Percentiles rank a stretch among this genome's conserved stretches.
Conservation (phyloP, 2,888 invertebrate genomes). For the Meloe dianella region DNA sequence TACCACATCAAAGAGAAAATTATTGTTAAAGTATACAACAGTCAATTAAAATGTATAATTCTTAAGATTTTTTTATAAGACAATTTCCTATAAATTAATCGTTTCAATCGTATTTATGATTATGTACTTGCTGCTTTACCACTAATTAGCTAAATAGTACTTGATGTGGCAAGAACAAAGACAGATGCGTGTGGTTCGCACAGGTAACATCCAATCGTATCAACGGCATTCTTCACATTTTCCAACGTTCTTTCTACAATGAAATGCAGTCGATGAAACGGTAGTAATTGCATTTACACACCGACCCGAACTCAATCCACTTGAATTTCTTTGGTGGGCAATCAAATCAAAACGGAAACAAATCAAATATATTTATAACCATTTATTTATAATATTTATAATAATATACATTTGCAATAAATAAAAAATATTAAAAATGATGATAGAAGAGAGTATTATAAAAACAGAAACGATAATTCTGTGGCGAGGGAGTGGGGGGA, state of each 20-base stretch:
- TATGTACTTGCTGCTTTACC: no score
- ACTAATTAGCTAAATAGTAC: no score
- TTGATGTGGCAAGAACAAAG: neutral
- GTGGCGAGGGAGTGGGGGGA: no score
- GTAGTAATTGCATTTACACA: slow-evolving; percentile 2
- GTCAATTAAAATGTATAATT: no score
- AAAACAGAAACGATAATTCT: no score
- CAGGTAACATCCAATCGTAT: slow-evolving; percentile 1
- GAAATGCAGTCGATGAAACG: neutral
- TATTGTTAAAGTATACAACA: no score
- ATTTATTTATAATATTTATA: slow-evolving; percentile 15
- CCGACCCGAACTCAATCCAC: neutral
- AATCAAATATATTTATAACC: neutral
- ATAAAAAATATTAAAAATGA: neutral
- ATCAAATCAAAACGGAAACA: neutral
- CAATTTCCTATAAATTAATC: no score
- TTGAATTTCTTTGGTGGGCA: neutral
- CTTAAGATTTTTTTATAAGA: no score
- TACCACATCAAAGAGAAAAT: no score
- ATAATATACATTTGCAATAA: slow-evolving; percentile 36
- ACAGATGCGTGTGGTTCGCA: neutral
- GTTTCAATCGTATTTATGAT: no score
- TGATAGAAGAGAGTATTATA: neutral
- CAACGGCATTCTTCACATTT: neutral
- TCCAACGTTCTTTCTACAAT: neutral